Percentiles rank a stretch among this genome's conserved stretches.
Evolutionary conservation across 2,888 invertebrate species (phyloP).

Genomic region (Brachyptera risi): DNA sequence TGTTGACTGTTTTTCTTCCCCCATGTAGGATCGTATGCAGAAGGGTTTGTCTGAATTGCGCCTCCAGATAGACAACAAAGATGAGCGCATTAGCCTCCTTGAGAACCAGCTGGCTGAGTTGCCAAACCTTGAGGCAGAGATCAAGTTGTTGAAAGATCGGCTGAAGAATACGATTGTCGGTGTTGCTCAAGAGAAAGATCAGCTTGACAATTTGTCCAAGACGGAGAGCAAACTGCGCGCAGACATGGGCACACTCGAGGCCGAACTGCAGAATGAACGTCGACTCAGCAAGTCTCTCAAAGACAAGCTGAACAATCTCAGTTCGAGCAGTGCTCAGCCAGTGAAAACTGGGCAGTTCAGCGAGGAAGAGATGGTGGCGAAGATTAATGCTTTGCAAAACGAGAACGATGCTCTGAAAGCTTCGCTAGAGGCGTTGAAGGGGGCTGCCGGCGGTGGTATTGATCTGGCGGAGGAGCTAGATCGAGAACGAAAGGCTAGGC

Average conservation of each 20-base stretch:
- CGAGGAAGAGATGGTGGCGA: too few species aligned
- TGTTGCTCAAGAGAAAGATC: conserved; percentile 6
- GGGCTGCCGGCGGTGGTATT: not conserved
- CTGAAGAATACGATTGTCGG: conserved; percentile 2
- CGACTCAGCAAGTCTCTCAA: not conserved
- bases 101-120: conserved; percentile 1
- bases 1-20: not conserved
- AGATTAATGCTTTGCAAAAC: not conserved
- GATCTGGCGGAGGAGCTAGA: not conserved
- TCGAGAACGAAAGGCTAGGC: not conserved
- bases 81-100: not conserved
- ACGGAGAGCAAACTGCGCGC: not conserved
- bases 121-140: conserved; percentile 2
- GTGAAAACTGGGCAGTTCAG: too few species aligned
- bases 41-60: not conserved
- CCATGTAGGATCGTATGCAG: not conserved
- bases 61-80: not conserved
- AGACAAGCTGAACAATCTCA: not conserved
- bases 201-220: not conserved
- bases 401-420: not conserved
- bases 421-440: not conserved
- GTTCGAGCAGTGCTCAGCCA: too few species aligned
- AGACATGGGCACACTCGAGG: not conserved
- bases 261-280: not conserved
- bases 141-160: not conserved